These are phyloP conservation scores for Caenorhabditis sp. DNA, from an alignment of 2,888 invertebrate genomes.

Conservation along the genomic window DNA sequence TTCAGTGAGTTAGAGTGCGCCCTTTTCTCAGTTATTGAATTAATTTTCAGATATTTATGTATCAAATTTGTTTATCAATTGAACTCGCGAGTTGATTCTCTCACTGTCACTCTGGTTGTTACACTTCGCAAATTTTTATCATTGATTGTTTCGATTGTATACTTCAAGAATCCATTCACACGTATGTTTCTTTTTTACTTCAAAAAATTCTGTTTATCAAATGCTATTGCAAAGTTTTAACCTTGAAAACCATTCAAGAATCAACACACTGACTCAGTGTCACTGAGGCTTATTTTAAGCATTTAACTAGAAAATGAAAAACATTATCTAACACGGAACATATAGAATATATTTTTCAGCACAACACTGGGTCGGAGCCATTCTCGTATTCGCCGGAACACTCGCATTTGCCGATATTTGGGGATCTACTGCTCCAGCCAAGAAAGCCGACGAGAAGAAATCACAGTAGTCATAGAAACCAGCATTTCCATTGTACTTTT, in stretches of 20 bases:
- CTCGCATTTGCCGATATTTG: constrained; percentile 84
- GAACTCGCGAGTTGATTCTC: constrained; percentile 80
- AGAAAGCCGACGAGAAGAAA: constrained; percentile 40
- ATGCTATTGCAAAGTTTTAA: too few species aligned
- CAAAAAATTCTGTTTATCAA: too few species aligned
- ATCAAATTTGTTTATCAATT: constrained; percentile 92
- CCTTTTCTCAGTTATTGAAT: not conserved
- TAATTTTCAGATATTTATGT: constrained; percentile 79
- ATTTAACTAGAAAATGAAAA: too few species aligned
- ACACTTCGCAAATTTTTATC: constrained; percentile 94
- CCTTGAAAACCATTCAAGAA: too few species aligned
- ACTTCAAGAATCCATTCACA: constrained; percentile 94
- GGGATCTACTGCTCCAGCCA: constrained; percentile 22
- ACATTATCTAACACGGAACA: not conserved
- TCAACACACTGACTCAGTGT: too few species aligned
- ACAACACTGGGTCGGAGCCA: constrained; percentile 51
- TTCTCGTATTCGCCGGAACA: constrained; percentile 88
- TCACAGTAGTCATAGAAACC: constrained; percentile 11
- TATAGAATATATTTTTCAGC: constrained; percentile 22
- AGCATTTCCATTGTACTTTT: not conserved
- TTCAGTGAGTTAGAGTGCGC: constrained; percentile 53
- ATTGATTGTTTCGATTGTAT: constrained; percentile 88
- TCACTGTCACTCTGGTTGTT: constrained; percentile 92
- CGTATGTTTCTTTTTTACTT: constrained; percentile 14
- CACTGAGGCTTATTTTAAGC: too few species aligned